These are phyloP conservation scores for Odocoileus virginianus DNA, from an alignment of 2,113 vertebrate genomes.

Conservation along the genomic window DNA sequence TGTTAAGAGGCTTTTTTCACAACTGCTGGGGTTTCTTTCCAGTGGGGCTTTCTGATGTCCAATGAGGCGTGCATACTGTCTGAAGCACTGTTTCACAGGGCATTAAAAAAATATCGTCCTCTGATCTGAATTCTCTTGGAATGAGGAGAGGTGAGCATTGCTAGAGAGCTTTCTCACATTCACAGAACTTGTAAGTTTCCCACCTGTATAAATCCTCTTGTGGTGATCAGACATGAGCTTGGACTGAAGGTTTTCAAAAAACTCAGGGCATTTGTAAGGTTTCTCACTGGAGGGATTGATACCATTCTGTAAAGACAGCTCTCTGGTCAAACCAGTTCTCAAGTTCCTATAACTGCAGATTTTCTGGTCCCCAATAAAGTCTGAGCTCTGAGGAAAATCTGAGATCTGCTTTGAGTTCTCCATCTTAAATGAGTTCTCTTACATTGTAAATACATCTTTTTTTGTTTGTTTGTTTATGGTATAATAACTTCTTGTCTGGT, in stretches of 20 bases:
- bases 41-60: conserved; percentile 34
- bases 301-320: background rate
- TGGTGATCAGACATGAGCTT: conserved; percentile 17
- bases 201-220: conserved; percentile 15
- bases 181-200: conserved; percentile 29
- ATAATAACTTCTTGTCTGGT: conserved; percentile 22
- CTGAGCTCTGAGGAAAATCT: conserved; percentile 40
- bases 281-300: conserved; percentile 34
- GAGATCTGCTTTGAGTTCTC: conserved; percentile 40
- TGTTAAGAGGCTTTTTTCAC: conserved; percentile 30
- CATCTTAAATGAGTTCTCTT: conserved; percentile 39
- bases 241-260: conserved; percentile 45
- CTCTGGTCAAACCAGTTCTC: conserved; percentile 44
- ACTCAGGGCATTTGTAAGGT: conserved; percentile 14
- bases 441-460: background rate
- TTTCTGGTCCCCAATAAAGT: conserved; percentile 48
- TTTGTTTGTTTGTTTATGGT: conserved; percentile 13
- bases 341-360: background rate
- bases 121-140: background rate
- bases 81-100: conserved; percentile 35
- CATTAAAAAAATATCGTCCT: conserved; percentile 28
- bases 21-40: conserved; percentile 32
- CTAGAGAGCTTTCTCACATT: conserved; percentile 34
- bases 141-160: background rate
- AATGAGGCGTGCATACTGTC: background rate